phyloP scores from a whole-genome alignment of 2,888 invertebrate genomes.

The Trimorus sp. region DNA sequence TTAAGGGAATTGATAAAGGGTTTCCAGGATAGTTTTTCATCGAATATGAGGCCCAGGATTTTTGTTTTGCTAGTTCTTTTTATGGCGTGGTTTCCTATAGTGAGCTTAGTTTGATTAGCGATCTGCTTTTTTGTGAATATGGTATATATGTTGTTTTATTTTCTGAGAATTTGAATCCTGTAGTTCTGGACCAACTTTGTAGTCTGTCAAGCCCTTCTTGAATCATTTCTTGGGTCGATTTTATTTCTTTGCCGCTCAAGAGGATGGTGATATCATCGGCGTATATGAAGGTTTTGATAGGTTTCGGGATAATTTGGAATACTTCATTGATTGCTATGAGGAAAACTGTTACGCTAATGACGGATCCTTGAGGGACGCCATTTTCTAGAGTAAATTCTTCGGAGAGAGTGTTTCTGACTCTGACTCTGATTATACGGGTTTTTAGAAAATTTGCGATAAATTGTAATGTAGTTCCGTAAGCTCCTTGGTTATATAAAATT shows the following conservation, averaged over 20 bases:
- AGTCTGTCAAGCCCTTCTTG: constrained; percentile 60
- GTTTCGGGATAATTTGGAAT: background rate
- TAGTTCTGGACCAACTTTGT: background rate
- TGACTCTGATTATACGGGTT: constrained; percentile 34
- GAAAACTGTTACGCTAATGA: constrained; percentile 61
- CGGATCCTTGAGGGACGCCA: constrained; percentile 60
- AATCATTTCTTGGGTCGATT: constrained; percentile 35
- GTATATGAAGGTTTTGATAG: constrained; percentile 41
- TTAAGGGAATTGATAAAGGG: constrained; percentile 50
- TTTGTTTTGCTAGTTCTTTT: constrained; percentile 6
- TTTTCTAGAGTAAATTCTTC: constrained; percentile 32
- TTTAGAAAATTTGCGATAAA: constrained; percentile 61
- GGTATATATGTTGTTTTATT: background rate
- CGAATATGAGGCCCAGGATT: constrained; percentile 62
- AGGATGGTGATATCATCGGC: constrained; percentile 60
- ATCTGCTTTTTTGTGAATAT: background rate
- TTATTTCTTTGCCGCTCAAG: constrained; percentile 40
- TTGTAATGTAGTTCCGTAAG: constrained; percentile 26
- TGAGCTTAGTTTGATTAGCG: background rate
- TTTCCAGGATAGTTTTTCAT: constrained; percentile 63
- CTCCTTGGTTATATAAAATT: constrained; percentile 35
- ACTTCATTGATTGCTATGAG: constrained; percentile 59
- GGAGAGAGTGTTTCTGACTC: constrained; percentile 28
- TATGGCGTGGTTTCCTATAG: background rate
- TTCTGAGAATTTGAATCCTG: constrained; percentile 24